Base-by-base conservation (phyloP, 2,888 invertebrate genomes). In the Drosophila kambysellisi region DNA sequence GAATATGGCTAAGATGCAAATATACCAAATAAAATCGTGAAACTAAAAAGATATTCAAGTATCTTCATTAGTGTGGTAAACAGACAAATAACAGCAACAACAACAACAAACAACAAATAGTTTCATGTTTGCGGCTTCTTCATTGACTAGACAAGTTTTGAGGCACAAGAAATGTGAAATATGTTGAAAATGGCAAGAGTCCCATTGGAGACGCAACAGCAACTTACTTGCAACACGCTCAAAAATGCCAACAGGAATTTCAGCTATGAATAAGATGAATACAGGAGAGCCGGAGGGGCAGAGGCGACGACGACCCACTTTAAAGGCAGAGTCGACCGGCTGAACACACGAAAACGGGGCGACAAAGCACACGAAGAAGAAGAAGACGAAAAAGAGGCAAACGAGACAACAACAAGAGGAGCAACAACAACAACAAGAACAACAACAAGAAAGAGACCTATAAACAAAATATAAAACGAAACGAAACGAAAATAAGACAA, bases 401-500 rank as follows among this genome's bases (percentile, higher is more conserved):
- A 58, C 48, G 32, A 43, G 30, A 57, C 43, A 30, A 48, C 15
- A 59, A 48, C 41, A 68, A 62, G 46, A 68, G 46, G 20, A 46
- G 46, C 52, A 41, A 39, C 56, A 61, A 62, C 17, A 53, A 52
- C 32, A 65, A 29, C 54, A 46, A 67, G 33, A 52, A 48, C 54
- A 61, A 76, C 64, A 69, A 79, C 56, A 69, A 65, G 4, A 46
- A 46, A 25, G 46, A 46, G 71, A 82, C 61, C 75, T 74, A 82
- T 79, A 82, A 82, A 73, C 72, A 82, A 84, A 83, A 76, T 73
- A 74, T 68, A 66, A 83, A 70, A 50, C 25, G 29, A 50, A 73
- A 70, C 48, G 50, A 50, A 73, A 70, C 43, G 51, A 83, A 86
- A 78, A 80, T 70, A 81, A 87, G 90, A 88, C 86, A 89, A 89